phyloP scores from a whole-genome alignment of 2,113 vertebrate genomes.

The Gavialis gangeticus region DNA sequence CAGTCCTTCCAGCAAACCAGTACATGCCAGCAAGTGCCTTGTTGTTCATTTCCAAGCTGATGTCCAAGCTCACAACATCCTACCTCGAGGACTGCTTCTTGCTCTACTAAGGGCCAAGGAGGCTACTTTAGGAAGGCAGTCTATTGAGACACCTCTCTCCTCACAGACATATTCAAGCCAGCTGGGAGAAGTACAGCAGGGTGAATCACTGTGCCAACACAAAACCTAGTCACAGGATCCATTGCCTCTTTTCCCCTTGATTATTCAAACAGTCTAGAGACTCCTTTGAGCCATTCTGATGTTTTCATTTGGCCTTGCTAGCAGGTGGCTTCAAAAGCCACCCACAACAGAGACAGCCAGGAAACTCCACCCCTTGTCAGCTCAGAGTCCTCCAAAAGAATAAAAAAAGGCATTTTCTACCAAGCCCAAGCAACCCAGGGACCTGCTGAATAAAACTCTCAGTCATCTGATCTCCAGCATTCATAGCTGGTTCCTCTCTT shows the following conservation, averaged over 20 bases:
- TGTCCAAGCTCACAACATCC: background rate
- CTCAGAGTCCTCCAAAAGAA: background rate
- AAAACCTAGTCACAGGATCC: background rate
- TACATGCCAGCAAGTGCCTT: background rate
- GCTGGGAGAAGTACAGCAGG: too few species aligned
- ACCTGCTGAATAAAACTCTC: background rate
- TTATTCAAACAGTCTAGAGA: fast-evolving
- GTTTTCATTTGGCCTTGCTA: background rate
- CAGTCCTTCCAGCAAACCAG: background rate
- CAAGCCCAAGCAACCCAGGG: background rate
- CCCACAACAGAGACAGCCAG: background rate
- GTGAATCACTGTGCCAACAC: background rate
- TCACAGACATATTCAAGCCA: background rate
- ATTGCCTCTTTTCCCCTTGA: background rate
- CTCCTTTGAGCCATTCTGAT: background rate
- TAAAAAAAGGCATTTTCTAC: background rate
- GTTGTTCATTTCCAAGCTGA: background rate
- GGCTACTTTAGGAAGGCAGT: too few species aligned
- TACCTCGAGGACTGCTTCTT: background rate
- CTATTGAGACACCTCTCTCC: background rate
- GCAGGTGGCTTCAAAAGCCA: background rate
- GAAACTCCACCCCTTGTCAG: background rate
- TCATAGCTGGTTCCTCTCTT: background rate
- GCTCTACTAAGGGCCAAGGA: background rate
- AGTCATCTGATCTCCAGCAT: background rate